These are phyloP conservation scores for Cettia cetti DNA, from an alignment of 2,113 vertebrate genomes.

Conservation along the genomic window DNA sequence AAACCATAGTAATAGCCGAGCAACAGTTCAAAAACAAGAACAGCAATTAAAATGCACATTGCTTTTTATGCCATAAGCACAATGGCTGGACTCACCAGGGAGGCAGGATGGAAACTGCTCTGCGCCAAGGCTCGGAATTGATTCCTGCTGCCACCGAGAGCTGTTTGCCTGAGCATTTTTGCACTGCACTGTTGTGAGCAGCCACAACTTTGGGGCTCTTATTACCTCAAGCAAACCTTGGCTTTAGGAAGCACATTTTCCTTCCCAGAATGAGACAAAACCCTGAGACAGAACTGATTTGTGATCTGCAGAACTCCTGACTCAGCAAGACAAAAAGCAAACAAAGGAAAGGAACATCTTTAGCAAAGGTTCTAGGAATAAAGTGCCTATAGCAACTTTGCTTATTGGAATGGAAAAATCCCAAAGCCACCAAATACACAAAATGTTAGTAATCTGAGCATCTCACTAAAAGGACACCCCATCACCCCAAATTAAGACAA, in stretches of 20 bases:
- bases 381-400: background rate
- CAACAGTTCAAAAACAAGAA: background rate
- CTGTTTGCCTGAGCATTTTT: background rate
- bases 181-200: background rate
- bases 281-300: background rate
- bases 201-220: background rate
- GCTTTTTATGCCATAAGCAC: constrained; percentile 11
- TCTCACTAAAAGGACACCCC: background rate
- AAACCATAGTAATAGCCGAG: background rate
- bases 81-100: constrained; percentile 24
- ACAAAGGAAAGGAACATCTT: background rate
- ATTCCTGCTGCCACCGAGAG: background rate
- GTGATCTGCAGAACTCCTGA: background rate
- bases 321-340: background rate
- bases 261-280: background rate
- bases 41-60: constrained; percentile 18
- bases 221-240: background rate
- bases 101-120: constrained; percentile 4
- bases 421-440: background rate
- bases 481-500: background rate
- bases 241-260: background rate
- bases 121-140: background rate
- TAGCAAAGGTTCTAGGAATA: background rate
- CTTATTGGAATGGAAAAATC: background rate
- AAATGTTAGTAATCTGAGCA: background rate